Base-by-base conservation (phyloP, 2,113 vertebrate genomes). In the Phoenicopterus ruber region DNA sequence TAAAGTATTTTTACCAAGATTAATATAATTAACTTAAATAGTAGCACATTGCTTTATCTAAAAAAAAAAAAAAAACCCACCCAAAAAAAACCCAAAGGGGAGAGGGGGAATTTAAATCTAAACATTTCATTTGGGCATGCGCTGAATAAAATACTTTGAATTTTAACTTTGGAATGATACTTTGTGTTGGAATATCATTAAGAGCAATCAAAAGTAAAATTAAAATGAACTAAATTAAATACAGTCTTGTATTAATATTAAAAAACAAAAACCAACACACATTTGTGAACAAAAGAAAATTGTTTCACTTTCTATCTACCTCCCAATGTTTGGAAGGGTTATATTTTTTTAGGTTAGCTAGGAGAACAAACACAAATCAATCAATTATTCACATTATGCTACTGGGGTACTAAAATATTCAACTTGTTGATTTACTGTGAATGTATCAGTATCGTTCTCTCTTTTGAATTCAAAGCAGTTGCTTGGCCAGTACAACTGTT, bases 201-300 rank as follows among this genome's bases (percentile, higher is more conserved):
- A 40, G 12, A 58, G 13, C 29, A 82, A 50, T 50, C 2, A 5
- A 67, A 94, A 86, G 24, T 54, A 28, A 93, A 88, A 74, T 58
- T 66, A 55, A 59, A 69, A 29, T 28, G 4, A 65, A 46, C 38
- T 72, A 46, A 88, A 55, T 61, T 58, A 54, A 94, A 76, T 58
- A 19, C 11, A 42, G 7, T 18, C 13, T 42, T 50, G 4, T 69
- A 46, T 32, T 42, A 55, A 38, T 58, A 38, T 29, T 71, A 22
- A 62, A 50, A n/a, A n/a, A n/a, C n/a, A 79, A 80, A 78, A 54
- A 5, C 0, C 1, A 2, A 40, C 1, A 2, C 11, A 61, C 3
- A 18, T 61, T 57, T 73, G 7, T 65, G 34, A 84, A 81, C 26
- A 10, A 61, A 76, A 72, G 8, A 73, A 78, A 76, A 50, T 6